Evolutionary conservation across 64 coral and sea anemone genomes (phyloP).

Genomic region (Hydrozoanthus tunicans): DNA sequence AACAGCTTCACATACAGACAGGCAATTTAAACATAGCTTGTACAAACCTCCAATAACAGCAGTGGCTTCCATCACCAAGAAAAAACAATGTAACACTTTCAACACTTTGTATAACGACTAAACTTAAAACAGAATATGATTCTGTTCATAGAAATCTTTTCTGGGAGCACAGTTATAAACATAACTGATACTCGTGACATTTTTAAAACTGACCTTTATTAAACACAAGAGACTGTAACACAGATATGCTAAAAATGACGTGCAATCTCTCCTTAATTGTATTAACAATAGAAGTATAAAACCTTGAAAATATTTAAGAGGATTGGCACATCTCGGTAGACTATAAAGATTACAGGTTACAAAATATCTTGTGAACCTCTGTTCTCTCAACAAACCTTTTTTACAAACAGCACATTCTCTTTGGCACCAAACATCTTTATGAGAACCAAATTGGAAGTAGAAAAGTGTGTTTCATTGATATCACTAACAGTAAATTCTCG

Average conservation of each 20-base stretch:
- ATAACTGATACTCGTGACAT: background rate
- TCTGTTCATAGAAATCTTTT: background rate
- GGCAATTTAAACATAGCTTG: background rate
- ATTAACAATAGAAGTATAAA: constrained; percentile 44
- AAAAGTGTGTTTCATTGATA: background rate
- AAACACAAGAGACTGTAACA: background rate
- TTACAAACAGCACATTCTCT: background rate
- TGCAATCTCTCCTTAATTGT: constrained; percentile 57
- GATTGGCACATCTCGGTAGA: constrained; percentile 10
- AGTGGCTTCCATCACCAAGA: background rate
- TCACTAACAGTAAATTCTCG: background rate
- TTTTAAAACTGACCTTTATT: constrained; percentile 4
- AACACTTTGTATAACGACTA: background rate
- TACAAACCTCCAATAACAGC: constrained; percentile 30
- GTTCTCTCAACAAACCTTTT: background rate
- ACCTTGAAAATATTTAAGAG: background rate
- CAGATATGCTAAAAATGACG: constrained; percentile 40
- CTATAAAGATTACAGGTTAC: constrained; percentile 34
- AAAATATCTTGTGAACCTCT: constrained; percentile 37
- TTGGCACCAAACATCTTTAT: background rate
- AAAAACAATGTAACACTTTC: background rate
- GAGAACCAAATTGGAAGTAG: background rate
- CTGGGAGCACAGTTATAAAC: background rate
- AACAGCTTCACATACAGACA: constrained; percentile 26
- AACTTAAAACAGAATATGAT: background rate